Evolutionary conservation across 2,888 invertebrate species (phyloP), one percentile per base, ranked within the genome.

Genomic region (Aphodius granarius): DNA sequence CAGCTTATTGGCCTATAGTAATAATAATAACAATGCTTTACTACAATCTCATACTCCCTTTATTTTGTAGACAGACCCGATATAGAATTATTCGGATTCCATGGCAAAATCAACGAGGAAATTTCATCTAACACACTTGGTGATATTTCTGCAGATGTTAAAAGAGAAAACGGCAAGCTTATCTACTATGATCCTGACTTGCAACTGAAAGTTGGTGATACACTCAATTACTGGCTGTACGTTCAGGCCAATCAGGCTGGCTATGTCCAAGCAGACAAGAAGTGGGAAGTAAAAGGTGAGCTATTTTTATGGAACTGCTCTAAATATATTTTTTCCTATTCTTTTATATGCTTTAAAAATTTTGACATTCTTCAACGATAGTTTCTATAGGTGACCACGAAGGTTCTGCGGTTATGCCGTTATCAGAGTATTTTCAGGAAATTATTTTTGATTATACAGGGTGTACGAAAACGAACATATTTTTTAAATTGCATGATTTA

Each of bases 221-320:
- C 88, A 13, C 85, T 94, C 62, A 85, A 91, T 79, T 91, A 93
- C 80, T 92, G 93, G 87, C 87, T 91, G 0, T 90, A 90, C 79
- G 90, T 91, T 0, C 90, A 91, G 66, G 84, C 89, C 5, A 85
- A 90, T 64, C 84, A 86, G 13, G 82, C 85, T n/a, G 88, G 90
- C 18, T 88, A 89, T 82, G 78, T 89, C 0, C 87, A 86, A 78
- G 88, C 89, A 66, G 86, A 86, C 3, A 82, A 86, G 21, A 83
- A 78, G 1, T 90, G 85, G 82, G 86, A 82, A 21, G 88, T 91
- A 1, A 79, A 79, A 77, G 86, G 90, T 90, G 81, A 81, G 83
- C n/a, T n/a, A n/a, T n/a, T n/a, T n/a, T n/a, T n/a, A n/a, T n/a
- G n/a, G n/a, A n/a, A n/a, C n/a, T n/a, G n/a, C n/a, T n/a, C n/a